Evolutionary conservation across 2,888 invertebrate genomes (phyloP).

Genomic region (Caenorhabditis sulstoni): DNA sequence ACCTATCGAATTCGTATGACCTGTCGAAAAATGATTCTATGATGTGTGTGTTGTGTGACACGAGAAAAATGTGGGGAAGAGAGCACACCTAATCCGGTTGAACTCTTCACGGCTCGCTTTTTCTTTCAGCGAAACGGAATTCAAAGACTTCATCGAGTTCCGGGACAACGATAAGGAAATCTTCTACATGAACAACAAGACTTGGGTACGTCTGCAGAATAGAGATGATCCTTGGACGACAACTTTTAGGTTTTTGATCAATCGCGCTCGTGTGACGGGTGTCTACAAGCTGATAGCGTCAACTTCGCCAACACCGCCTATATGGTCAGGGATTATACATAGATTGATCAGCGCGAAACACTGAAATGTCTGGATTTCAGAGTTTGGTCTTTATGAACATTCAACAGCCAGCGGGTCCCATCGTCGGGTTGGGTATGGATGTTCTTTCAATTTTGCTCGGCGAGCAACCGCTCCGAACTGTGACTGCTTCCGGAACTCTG

Average conservation of each 20-base stretch:
- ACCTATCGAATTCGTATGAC: slow-evolving; percentile 22
- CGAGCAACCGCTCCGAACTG: slow-evolving; percentile 66
- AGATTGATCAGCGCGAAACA: background rate
- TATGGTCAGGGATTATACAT: slow-evolving; percentile 50
- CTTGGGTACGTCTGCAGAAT: slow-evolving; percentile 47
- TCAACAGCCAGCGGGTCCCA: slow-evolving; percentile 22
- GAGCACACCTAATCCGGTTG: slow-evolving; percentile 41
- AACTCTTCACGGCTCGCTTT: slow-evolving; percentile 10
- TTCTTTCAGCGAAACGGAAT: slow-evolving; percentile 69
- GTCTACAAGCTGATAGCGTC: slow-evolving; percentile 52
- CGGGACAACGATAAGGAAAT: slow-evolving; percentile 63
- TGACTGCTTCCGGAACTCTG: slow-evolving; percentile 60
- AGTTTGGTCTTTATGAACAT: slow-evolving; percentile 53
- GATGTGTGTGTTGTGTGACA: slow-evolving; percentile 10
- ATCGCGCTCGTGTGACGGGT: slow-evolving; percentile 56
- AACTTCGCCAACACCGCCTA: slow-evolving; percentile 63
- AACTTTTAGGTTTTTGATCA: slow-evolving; percentile 62
- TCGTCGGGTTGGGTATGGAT: slow-evolving; percentile 40
- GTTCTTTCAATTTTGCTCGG: slow-evolving; percentile 57
- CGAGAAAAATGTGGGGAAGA: background rate
- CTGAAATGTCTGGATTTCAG: slow-evolving; percentile 34
- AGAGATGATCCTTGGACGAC: background rate
- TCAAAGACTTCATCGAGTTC: slow-evolving; percentile 70
- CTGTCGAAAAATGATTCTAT: no score
- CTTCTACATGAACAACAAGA: slow-evolving; percentile 65